These are phyloP conservation scores for Nothobranchius kuhntae DNA, from an alignment of 2,113 vertebrate species.

Conservation along the genomic window DNA sequence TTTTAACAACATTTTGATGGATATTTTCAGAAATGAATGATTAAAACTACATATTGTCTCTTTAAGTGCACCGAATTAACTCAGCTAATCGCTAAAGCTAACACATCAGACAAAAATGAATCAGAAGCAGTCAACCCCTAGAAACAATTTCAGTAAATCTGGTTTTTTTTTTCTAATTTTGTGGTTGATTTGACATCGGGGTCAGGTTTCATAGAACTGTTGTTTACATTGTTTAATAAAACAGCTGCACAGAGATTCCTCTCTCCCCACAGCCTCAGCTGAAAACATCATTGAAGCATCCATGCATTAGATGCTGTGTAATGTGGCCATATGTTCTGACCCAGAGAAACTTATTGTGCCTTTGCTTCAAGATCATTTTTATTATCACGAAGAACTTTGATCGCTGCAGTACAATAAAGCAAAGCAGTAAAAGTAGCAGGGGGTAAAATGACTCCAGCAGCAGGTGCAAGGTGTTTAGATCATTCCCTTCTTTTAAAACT, in stretches of 20 bases:
- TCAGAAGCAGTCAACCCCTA: too few species aligned
- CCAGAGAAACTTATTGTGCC: background rate
- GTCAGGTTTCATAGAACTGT: too few species aligned
- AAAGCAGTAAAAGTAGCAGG: background rate
- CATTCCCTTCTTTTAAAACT: slow-evolving; percentile 16
- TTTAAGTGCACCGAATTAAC: too few species aligned
- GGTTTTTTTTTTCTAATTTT: too few species aligned
- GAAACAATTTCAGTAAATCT: too few species aligned
- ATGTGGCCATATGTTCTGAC: slow-evolving; percentile 22
- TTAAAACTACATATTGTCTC: too few species aligned
- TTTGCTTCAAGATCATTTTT: slow-evolving; percentile 7
- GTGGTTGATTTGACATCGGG: too few species aligned
- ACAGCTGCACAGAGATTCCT: slow-evolving; percentile 13
- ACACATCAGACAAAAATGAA: too few species aligned
- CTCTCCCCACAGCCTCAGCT: background rate
- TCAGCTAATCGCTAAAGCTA: too few species aligned
- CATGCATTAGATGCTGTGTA: slow-evolving; percentile 12
- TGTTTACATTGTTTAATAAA: background rate
- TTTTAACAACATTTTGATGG: too few species aligned
- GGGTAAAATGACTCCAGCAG: slow-evolving; percentile 9
- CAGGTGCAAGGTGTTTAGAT: slow-evolving; percentile 2
- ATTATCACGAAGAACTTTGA: background rate
- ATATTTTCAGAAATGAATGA: too few species aligned
- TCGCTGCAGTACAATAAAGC: background rate
- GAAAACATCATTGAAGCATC: slow-evolving; percentile 25